Percentiles rank a stretch among this genome's conserved stretches.
Conservation (phyloP, 2,113 vertebrate species). For the Turnix velox region DNA sequence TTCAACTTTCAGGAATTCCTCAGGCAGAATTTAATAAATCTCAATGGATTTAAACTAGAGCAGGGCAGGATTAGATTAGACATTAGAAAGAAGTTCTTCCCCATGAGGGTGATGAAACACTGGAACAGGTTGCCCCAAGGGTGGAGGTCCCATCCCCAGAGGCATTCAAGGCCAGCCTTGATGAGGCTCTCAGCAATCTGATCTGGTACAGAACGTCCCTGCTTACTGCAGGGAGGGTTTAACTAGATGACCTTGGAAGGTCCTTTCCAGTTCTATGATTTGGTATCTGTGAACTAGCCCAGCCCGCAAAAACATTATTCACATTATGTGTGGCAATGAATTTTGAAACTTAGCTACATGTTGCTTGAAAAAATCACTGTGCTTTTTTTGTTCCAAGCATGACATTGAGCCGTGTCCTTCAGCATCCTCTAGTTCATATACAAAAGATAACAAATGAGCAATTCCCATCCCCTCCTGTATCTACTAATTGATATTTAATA, state of each 20-base stretch:
- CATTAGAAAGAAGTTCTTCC: too few relatives aligned
- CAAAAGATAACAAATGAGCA: background rate
- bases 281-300: background rate
- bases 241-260: too few relatives aligned
- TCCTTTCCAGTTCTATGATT: too few relatives aligned
- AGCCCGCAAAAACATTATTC: background rate
- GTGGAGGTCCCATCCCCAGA: too few relatives aligned
- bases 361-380: background rate
- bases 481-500: background rate
- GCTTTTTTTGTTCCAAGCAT: background rate
- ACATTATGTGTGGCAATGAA: background rate
- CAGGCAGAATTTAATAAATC: background rate
- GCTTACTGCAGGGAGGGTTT: too few relatives aligned
- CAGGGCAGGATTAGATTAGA: too few relatives aligned
- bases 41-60: too few relatives aligned
- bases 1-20: background rate
- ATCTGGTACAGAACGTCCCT: too few relatives aligned
- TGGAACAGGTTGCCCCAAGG: too few relatives aligned
- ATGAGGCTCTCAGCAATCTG: too few relatives aligned
- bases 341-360: background rate
- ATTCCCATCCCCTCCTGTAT: background rate
- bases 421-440: background rate
- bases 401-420: background rate
- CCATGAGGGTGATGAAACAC: too few relatives aligned
- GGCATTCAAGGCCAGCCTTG: too few relatives aligned